phyloP scores from a whole-genome alignment of 2,113 vertebrate genomes.

The Chinchilla lanigera region DNA sequence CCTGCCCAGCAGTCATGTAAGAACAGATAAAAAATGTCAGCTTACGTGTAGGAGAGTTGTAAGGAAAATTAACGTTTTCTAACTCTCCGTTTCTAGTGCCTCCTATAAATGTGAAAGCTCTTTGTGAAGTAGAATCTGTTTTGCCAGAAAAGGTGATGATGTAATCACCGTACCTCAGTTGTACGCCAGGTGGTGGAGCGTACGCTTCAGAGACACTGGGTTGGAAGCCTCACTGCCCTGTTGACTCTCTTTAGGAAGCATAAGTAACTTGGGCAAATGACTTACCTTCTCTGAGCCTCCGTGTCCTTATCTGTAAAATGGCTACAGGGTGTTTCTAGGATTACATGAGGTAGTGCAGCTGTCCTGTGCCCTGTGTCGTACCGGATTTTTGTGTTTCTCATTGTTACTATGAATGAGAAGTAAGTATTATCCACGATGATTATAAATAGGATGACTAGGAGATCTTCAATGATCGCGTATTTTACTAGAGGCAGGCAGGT shows the following conservation, averaged over 20 bases:
- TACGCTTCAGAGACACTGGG: not conserved
- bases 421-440: not conserved
- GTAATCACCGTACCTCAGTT: not conserved
- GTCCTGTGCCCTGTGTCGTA: not conserved
- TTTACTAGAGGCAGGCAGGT: not conserved
- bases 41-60: not conserved
- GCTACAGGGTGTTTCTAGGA: not conserved
- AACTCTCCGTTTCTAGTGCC: not conserved
- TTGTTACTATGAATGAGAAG: not conserved
- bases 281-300: not conserved
- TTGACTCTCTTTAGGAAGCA: not conserved
- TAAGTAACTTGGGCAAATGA: not conserved
- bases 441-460: not conserved
- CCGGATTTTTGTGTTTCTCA: not conserved
- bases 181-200: not conserved
- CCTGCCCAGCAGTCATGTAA: not conserved
- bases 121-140: not conserved
- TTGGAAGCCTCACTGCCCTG: not conserved
- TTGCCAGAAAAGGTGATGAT: not conserved
- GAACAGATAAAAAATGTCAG: not conserved
- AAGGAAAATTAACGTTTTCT: not conserved
- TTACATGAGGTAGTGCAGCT: not conserved
- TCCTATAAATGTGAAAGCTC: not conserved
- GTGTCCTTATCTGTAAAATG: constrained; percentile 10
- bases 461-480: not conserved